Evolutionary conservation across 2,888 invertebrate genomes (phyloP), one percentile per base, ranked within the genome.

Genomic region (Oegoconia quadripuncta): DNA sequence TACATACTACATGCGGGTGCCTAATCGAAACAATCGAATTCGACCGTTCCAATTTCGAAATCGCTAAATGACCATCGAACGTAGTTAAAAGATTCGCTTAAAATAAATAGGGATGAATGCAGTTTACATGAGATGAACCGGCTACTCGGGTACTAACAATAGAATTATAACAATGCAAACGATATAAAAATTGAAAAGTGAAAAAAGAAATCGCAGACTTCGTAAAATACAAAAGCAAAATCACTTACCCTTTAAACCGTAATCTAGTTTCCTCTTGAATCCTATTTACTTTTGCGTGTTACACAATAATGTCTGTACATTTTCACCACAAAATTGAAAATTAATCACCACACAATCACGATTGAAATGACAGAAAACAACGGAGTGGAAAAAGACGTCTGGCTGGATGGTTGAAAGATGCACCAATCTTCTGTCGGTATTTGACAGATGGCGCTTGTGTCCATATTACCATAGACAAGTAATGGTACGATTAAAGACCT

Each of bases 351-450:
- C 55, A 62, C 59, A 66, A 68, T 71, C 71, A 70, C 73, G 68
- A 76, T 68, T 73, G 59, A 63, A 62, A 64, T 74, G 76, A 77
- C 79, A 79, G 79, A 81, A 79, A 81, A 78, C 77, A 83, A 72
- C 71, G 64, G 69, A 74, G 70, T 72, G 67, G 64, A 76, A 78
- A 77, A 77, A 79, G 77, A 83, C 79, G 81, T 81, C 73, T 64
- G 63, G 54, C 52, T 52, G 46, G 59, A 57, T 54, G 60, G 60
- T 59, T 66, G 65, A 70, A 69, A 66, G 67, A 65, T 63, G 64
- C 49, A 55, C 57, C 42, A 54, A 47, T 57, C 52, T 63, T 53
- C 43, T 37, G 34, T 8, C 38, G 54, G 41, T 46, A 33, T 39
- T 48, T 75, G 59, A 63, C 55, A 86, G 83, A 83, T 82, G 84